Conservation (phyloP, 2,797 vertebrate genomes). For the Loriculus beryllinus region DNA sequence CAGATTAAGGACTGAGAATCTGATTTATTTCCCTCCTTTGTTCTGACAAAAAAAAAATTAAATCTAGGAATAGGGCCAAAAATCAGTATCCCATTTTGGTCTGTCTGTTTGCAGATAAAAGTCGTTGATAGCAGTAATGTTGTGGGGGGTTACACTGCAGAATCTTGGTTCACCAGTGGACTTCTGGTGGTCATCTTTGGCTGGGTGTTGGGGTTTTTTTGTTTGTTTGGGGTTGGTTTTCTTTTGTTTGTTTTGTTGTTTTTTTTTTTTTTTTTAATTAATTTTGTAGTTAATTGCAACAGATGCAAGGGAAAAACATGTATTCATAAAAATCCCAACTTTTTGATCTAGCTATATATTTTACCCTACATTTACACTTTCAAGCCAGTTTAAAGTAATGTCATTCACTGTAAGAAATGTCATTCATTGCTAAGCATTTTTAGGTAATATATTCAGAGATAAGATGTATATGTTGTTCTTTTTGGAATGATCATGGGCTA, state of each 20-base stretch:
- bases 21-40: not conserved
- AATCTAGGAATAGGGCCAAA: not conserved
- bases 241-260: not conserved
- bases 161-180: not conserved
- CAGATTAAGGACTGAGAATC: not conserved
- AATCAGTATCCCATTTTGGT: not conserved
- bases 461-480: not conserved
- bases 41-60: not conserved
- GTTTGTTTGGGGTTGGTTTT: not conserved
- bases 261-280: not conserved
- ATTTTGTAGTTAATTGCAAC: not conserved
- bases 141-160: not conserved
- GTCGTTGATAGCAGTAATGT: not conserved
- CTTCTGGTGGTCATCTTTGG: not conserved
- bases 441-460: not conserved
- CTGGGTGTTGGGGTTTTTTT: not conserved
- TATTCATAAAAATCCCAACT: not conserved
- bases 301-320: not conserved
- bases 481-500: not conserved
- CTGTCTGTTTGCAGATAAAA: not conserved
- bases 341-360: not conserved
- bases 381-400: not conserved
- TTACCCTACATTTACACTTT: not conserved
- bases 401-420: not conserved
- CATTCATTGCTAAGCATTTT: not conserved